phyloP scores from a whole-genome alignment of 2,797 vertebrate genomes.

The Perodicticus potto region DNA sequence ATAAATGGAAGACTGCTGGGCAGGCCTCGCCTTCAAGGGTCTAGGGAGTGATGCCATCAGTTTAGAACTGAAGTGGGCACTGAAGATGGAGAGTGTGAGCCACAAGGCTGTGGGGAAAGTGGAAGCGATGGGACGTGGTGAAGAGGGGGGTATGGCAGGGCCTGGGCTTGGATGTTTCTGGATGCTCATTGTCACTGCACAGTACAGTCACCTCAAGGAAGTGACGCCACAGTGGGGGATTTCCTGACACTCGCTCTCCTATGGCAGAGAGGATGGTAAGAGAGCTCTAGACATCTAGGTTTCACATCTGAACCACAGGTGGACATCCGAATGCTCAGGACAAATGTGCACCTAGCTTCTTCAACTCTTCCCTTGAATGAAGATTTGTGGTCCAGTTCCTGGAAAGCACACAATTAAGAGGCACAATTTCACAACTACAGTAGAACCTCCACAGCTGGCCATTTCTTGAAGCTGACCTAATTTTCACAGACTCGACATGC shows the following conservation, averaged over 20 bases:
- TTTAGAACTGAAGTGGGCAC: rapidly evolving
- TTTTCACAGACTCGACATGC: too few species aligned
- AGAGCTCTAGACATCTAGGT: neutral
- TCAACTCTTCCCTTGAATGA: neutral
- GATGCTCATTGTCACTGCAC: neutral
- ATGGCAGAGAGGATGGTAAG: neutral
- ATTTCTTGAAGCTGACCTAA: too few species aligned
- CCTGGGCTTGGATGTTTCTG: neutral
- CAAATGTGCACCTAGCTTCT: rapidly evolving
- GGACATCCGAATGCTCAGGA: neutral
- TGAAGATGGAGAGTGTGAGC: too few species aligned
- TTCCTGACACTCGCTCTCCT: neutral
- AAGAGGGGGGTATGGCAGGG: too few species aligned
- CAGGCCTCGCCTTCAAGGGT: rapidly evolving
- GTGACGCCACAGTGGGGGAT: rapidly evolving
- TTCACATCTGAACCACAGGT: rapidly evolving
- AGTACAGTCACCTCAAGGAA: too few species aligned
- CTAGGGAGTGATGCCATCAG: neutral
- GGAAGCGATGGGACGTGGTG: rapidly evolving
- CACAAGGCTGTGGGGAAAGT: too few species aligned
- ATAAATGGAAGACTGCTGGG: neutral
- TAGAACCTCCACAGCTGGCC: too few species aligned
- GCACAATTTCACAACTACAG: neutral
- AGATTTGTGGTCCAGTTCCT: too few species aligned
- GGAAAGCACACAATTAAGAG: neutral